phyloP scores from a whole-genome alignment of 2,888 invertebrate genomes.

The Mythimna albipuncta region DNA sequence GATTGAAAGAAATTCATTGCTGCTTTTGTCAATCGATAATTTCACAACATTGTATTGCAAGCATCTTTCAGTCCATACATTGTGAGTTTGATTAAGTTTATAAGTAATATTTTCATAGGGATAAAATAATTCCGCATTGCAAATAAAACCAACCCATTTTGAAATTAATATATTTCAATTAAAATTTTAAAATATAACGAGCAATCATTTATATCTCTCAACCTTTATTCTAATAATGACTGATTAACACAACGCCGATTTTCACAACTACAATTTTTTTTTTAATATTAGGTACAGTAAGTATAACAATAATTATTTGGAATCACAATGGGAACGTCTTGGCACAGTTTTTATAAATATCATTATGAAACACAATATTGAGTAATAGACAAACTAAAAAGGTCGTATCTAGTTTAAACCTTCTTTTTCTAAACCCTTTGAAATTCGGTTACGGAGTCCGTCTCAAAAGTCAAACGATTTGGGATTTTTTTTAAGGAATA shows the following conservation, averaged over 20 bases:
- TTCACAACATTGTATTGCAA: background rate
- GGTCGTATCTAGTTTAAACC: constrained; percentile 19
- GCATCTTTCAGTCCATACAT: background rate
- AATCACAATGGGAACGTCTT: constrained; percentile 71
- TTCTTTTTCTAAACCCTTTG: background rate
- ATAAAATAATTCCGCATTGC: background rate
- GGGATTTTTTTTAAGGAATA: too few species aligned
- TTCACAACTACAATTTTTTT: constrained; percentile 85
- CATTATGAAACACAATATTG: constrained; percentile 7
- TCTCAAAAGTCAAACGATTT: too few species aligned
- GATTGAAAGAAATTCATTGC: too few species aligned
- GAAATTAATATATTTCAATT: constrained; percentile 85
- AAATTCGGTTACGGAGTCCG: background rate
- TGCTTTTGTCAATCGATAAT: background rate
- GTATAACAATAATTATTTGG: constrained; percentile 72
- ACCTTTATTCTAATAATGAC: constrained; percentile 77
- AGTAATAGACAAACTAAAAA: constrained; percentile 36
- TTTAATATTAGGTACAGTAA: constrained; percentile 73
- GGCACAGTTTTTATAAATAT: constrained; percentile 59
- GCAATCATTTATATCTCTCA: constrained; percentile 80
- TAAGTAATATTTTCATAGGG: background rate
- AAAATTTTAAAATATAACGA: constrained; percentile 88
- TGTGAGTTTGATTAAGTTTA: background rate
- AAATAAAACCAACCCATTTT: constrained; percentile 71
- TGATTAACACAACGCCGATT: constrained; percentile 86